A percentile compares a stretch with the other conserved stretches of the same genome.
These are phyloP conservation scores for Phortica okadai DNA, from an alignment of 2,888 invertebrate genomes.

Conservation along the genomic window DNA sequence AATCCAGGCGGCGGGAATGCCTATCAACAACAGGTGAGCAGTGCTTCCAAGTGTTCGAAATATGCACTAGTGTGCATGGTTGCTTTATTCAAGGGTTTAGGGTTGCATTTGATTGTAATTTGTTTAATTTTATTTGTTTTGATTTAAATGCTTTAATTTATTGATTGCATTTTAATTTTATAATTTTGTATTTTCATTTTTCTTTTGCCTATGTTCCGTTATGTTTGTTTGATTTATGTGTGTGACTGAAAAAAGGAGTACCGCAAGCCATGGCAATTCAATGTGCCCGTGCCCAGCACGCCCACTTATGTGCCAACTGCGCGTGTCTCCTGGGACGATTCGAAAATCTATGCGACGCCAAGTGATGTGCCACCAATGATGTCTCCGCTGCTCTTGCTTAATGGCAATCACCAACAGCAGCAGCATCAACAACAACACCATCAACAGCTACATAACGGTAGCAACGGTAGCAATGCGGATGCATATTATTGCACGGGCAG, in stretches of 20 bases:
- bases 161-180: conserved; percentile 38
- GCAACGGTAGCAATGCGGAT: conserved; percentile 53
- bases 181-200: conserved; percentile 41
- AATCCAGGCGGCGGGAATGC: conserved; percentile 75
- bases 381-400: neutral
- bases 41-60: neutral
- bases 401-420: conserved; percentile 7
- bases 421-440: conserved; percentile 40
- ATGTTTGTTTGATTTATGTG: conserved; percentile 28
- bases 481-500: conserved; percentile 74
- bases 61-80: too few species aligned
- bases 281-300: conserved; percentile 72
- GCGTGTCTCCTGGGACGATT: conserved; percentile 75
- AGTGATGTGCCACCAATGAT: neutral
- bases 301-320: conserved; percentile 73
- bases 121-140: conserved; percentile 36
- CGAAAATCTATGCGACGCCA: conserved; percentile 71
- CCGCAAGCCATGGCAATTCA: conserved; percentile 72
- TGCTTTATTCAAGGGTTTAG: neutral
- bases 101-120: conserved; percentile 8
- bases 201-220: conserved; percentile 26
- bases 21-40: conserved; percentile 73
- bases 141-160: conserved; percentile 36
- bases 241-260: conserved; percentile 62
- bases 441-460: conserved; percentile 32